Evolutionary conservation across 2,888 invertebrate species (phyloP).

Genomic region (Cryptocheilus praepositus): DNA sequence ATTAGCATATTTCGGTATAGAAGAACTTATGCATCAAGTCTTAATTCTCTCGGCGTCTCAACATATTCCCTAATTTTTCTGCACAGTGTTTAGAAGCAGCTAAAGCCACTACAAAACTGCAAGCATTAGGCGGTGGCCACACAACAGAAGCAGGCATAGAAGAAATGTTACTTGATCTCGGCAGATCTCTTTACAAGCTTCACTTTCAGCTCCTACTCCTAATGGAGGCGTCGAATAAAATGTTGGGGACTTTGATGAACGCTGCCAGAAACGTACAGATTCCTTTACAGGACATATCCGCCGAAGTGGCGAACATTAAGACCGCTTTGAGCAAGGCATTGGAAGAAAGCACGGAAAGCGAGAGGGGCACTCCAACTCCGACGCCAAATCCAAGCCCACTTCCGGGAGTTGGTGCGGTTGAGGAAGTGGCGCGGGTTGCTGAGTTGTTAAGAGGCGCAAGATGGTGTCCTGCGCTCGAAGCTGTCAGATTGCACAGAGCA

Average conservation of each 20-base stretch:
- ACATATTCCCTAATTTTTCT: constrained; percentile 2
- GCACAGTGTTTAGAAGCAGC: constrained; percentile 87
- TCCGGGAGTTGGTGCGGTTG: constrained; percentile 72
- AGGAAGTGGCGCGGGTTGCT: constrained; percentile 70
- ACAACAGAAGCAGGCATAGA: constrained; percentile 79
- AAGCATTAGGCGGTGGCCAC: constrained; percentile 80
- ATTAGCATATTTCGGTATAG: not conserved
- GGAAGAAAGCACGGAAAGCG: constrained; percentile 79
- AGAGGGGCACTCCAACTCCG: constrained; percentile 81
- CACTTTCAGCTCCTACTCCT: constrained; percentile 94
- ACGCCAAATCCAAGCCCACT: constrained; percentile 78
- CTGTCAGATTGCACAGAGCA: constrained; percentile 80
- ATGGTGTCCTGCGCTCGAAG: constrained; percentile 83
- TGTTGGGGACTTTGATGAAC: constrained; percentile 81
- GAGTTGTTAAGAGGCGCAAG: constrained; percentile 77
- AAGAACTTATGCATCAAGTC: too few relatives aligned
- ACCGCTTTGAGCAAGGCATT: constrained; percentile 78
- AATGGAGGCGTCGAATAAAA: constrained; percentile 91
- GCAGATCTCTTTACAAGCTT: constrained; percentile 91
- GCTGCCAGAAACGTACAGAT: constrained; percentile 79
- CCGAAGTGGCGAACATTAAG: constrained; percentile 79
- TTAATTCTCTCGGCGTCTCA: too few relatives aligned
- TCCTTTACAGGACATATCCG: constrained; percentile 81
- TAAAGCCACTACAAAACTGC: constrained; percentile 87
- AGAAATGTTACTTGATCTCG: constrained; percentile 87